A percentile compares a stretch with the other conserved stretches of the same genome.
Evolutionary conservation across 2,888 invertebrate genomes (phyloP).

Genomic region (Dilophus febrilis): DNA sequence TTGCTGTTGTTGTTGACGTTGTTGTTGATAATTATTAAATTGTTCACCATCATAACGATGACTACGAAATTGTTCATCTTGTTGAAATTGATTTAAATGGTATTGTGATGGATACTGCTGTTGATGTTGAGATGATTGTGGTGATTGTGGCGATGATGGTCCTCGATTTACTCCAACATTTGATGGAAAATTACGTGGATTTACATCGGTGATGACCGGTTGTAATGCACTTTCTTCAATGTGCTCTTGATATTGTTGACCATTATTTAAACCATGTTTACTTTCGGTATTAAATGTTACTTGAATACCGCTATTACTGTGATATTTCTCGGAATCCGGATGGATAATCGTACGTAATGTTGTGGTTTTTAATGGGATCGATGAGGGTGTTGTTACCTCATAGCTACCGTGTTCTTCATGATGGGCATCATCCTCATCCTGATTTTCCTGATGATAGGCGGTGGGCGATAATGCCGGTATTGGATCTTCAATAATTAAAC

Average conservation of each 20-base stretch:
- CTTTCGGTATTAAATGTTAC: slow-evolving; percentile 59
- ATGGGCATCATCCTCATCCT: slow-evolving; percentile 33
- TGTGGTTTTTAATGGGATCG: slow-evolving; percentile 50
- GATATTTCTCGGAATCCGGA: slow-evolving; percentile 71
- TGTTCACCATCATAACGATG: too few species aligned
- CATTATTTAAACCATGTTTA: slow-evolving; percentile 27
- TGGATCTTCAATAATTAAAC: slow-evolving; percentile 63
- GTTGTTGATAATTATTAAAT: not conserved
- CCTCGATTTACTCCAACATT: not conserved
- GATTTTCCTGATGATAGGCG: slow-evolving; percentile 43
- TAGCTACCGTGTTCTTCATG: slow-evolving; percentile 24
- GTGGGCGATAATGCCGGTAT: slow-evolving; percentile 60
- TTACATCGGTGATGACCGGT: slow-evolving; percentile 35
- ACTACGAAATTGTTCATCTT: too few species aligned
- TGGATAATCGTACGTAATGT: slow-evolving; percentile 70
- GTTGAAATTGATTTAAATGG: too few species aligned
- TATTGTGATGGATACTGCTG: not conserved
- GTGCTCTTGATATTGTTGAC: slow-evolving; percentile 33
- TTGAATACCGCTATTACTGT: slow-evolving; percentile 62
- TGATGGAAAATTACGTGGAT: not conserved
- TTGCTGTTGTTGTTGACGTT: not conserved
- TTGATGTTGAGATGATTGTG: not conserved
- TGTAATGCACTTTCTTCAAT: slow-evolving; percentile 46
- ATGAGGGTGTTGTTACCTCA: slow-evolving; percentile 34
- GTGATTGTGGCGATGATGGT: not conserved